phyloP scores from a whole-genome alignment of 2,113 vertebrate species.

The Loxodonta africana region DNA sequence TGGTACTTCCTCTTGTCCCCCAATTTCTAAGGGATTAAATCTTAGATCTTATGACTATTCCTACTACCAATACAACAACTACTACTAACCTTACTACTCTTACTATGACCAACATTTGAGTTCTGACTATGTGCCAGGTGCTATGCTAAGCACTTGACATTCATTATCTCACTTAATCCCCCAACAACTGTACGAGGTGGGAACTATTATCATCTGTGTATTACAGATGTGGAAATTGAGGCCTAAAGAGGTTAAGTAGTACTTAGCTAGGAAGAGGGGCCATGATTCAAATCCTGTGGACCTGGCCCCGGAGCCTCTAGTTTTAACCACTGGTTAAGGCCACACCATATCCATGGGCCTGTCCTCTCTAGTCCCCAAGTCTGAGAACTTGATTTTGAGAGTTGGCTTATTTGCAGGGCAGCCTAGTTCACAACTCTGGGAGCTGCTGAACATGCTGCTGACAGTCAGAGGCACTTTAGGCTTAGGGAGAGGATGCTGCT shows the following conservation, averaged over 20 bases:
- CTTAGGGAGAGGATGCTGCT: slow-evolving; percentile 46
- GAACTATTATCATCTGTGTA: not conserved
- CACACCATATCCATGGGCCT: not conserved
- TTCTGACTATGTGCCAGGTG: not conserved
- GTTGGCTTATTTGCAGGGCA: slow-evolving; percentile 49
- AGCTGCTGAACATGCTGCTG: slow-evolving; percentile 75
- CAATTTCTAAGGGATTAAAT: not conserved
- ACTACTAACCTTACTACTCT: not conserved
- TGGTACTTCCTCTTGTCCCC: not conserved
- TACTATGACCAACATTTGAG: not conserved
- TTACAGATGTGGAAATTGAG: not conserved
- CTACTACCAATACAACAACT: not conserved
- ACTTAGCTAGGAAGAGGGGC: not conserved
- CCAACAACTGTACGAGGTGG: not conserved
- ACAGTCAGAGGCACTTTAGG: slow-evolving; percentile 74
- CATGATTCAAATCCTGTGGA: not conserved
- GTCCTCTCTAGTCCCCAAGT: slow-evolving; percentile 37
- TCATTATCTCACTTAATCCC: not conserved
- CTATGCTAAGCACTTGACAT: not conserved
- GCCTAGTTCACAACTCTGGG: slow-evolving; percentile 70
- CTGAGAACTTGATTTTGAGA: slow-evolving; percentile 79
- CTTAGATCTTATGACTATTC: not conserved
- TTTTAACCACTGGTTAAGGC: not conserved
- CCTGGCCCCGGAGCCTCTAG: not conserved
- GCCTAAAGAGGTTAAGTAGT: not conserved